phyloP scores from a whole-genome alignment of 1,140 invertebrate species.

The Asobara japonica region DNA sequence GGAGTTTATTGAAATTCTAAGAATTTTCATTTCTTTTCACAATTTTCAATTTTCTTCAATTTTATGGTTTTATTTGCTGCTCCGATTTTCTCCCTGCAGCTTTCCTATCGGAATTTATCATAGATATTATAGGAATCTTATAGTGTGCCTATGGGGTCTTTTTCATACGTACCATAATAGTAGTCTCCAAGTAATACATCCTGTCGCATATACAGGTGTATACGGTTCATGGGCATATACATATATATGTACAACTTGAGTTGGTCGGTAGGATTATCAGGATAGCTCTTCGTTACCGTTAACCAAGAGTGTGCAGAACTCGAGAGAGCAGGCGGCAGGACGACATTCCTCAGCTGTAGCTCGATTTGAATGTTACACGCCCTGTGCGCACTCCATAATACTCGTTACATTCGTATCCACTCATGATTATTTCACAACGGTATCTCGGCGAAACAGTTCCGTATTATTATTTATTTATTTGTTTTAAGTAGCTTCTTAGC shows the following conservation, averaged over 20 bases:
- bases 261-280: constrained; percentile 5
- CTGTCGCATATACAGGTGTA: neutral
- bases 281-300: constrained; percentile 29
- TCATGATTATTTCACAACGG: neutral
- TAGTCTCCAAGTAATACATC: neutral
- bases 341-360: constrained; percentile 27
- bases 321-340: constrained; percentile 16
- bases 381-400: constrained; percentile 3
- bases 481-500: too few species aligned
- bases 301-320: constrained; percentile 15
- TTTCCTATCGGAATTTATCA: too few species aligned
- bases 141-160: too few species aligned
- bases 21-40: too few species aligned
- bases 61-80: too few species aligned
- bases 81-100: too few species aligned
- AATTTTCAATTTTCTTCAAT: too few species aligned
- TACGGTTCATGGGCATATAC: neutral
- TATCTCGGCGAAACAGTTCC: neutral
- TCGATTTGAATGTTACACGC: constrained; percentile 28
- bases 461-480: too few species aligned
- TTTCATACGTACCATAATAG: too few species aligned
- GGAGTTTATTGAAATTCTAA: too few species aligned
- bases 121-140: too few species aligned
- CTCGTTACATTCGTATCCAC: neutral
- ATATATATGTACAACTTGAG: neutral